Evolutionary conservation across 2,113 vertebrate species (phyloP).

Genomic region (Mormyrus iriodes): DNA sequence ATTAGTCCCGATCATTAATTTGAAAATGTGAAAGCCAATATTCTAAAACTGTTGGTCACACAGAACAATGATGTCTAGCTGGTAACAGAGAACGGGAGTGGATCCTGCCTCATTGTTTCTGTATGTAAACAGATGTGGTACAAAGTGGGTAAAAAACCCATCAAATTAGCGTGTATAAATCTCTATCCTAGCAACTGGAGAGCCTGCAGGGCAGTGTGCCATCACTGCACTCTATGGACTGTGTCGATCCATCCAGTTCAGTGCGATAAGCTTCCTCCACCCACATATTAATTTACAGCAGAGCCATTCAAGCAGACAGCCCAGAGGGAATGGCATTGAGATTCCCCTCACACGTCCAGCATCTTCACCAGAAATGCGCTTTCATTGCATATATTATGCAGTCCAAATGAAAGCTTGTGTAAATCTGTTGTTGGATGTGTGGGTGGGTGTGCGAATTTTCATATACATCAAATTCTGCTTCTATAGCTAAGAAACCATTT

Average conservation of each 20-base stretch:
- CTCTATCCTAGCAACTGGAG: slow-evolving; percentile 44
- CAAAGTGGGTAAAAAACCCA: slow-evolving; percentile 30
- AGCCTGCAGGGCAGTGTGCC: slow-evolving; percentile 16
- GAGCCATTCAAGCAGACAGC: slow-evolving; percentile 56
- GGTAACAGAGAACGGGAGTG: slow-evolving; percentile 17
- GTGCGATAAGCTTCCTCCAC: not conserved
- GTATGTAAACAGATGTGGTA: slow-evolving; percentile 20
- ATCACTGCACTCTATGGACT: slow-evolving; percentile 45
- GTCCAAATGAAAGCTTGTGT: slow-evolving; percentile 51
- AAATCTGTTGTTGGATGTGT: slow-evolving; percentile 31
- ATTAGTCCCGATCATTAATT: not conserved
- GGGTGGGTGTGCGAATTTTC: slow-evolving; percentile 38
- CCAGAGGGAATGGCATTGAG: slow-evolving; percentile 58
- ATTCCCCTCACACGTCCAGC: slow-evolving; percentile 61
- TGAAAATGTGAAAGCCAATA: not conserved
- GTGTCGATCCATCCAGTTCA: slow-evolving; percentile 22
- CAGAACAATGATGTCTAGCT: not conserved
- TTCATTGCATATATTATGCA: slow-evolving; percentile 74
- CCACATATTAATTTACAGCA: slow-evolving; percentile 60
- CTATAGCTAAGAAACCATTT: slow-evolving; percentile 11
- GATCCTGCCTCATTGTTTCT: slow-evolving; percentile 8
- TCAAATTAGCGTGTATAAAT: slow-evolving; percentile 43
- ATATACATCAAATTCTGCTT: not conserved
- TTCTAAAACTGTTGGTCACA: not conserved
- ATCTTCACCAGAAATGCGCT: slow-evolving; percentile 68